Conservation (phyloP, 2,888 invertebrate genomes). For the Drosophila pseudotakahashii region DNA sequence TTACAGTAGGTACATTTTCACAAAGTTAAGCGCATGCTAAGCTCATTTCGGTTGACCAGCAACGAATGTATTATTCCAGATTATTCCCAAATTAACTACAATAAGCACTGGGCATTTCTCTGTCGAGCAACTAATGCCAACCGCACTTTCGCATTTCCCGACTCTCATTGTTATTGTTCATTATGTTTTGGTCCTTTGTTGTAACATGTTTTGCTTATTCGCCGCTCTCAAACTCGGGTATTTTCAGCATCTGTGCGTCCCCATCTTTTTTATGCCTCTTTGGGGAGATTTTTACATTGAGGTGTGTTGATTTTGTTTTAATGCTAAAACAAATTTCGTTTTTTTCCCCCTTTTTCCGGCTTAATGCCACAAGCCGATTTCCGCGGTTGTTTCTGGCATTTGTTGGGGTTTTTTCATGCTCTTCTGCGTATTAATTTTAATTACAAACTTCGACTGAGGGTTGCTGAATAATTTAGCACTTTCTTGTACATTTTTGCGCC, state of each 20-base stretch:
- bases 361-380: conserved; percentile 45
- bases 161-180: conserved; percentile 43
- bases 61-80: neutral
- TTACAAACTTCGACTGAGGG: conserved; percentile 40
- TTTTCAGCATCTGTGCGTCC: conserved; percentile 31
- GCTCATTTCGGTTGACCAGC: neutral
- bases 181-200: conserved; percentile 44
- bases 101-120: neutral
- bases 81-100: neutral
- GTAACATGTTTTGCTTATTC: conserved; percentile 24
- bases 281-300: conserved; percentile 49
- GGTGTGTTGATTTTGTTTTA: conserved; percentile 56
- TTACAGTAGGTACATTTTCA: neutral
- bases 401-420: conserved; percentile 20
- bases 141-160: conserved; percentile 19
- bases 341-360: conserved; percentile 23
- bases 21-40: neutral
- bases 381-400: conserved; percentile 33
- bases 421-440: conserved; percentile 46
- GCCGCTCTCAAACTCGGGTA: conserved; percentile 4
- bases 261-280: conserved; percentile 45
- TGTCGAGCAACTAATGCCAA: conserved; percentile 23
- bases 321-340: conserved; percentile 37
- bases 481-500: conserved; percentile 6
- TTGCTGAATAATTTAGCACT: conserved; percentile 43